A percentile compares a stretch with the other conserved stretches of the same genome.
Evolutionary conservation across 2,888 invertebrate species (phyloP).

Genomic region (Caenorhabditis japonica): DNA sequence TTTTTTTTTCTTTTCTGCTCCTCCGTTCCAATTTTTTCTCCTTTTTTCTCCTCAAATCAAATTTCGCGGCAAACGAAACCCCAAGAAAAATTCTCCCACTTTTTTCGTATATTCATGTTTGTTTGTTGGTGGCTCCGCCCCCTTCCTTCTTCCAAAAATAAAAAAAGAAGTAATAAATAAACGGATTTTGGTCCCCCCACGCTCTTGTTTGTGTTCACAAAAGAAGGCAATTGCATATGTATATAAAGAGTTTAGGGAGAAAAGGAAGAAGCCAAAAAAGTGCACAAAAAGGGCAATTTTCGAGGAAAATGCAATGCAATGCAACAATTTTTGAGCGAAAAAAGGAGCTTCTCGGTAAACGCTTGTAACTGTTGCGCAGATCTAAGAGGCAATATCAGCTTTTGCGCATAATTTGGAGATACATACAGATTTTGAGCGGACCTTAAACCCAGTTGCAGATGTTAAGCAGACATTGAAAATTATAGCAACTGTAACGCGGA

Average conservation of each 20-base stretch:
- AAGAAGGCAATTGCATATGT: background rate
- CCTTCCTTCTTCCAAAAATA: background rate
- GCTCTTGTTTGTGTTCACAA: conserved; percentile 13
- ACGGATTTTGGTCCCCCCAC: conserved; percentile 2
- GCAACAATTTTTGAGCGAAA: background rate
- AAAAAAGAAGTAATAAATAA: conserved; percentile 34
- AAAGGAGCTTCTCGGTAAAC: background rate
- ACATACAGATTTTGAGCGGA: too few species aligned
- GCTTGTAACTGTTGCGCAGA: too few species aligned
- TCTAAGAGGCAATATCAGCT: too few species aligned
- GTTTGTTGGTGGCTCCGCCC: conserved; percentile 2
- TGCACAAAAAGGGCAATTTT: conserved; percentile 15
- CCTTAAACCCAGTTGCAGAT: too few species aligned
- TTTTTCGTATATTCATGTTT: background rate
- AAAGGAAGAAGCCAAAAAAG: conserved; percentile 14
- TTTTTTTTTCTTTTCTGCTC: too few species aligned
- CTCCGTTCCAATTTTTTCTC: conserved; percentile 1
- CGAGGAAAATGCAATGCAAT: too few species aligned
- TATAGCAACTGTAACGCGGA: too few species aligned
- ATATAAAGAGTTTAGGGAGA: background rate
- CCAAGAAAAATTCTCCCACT: background rate
- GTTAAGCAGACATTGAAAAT: too few species aligned
- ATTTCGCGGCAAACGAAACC: background rate
- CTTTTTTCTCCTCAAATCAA: background rate
- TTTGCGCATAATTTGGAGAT: too few species aligned